Evolutionary conservation across 2,888 invertebrate genomes (phyloP).

Genomic region (Julus scanicus): DNA sequence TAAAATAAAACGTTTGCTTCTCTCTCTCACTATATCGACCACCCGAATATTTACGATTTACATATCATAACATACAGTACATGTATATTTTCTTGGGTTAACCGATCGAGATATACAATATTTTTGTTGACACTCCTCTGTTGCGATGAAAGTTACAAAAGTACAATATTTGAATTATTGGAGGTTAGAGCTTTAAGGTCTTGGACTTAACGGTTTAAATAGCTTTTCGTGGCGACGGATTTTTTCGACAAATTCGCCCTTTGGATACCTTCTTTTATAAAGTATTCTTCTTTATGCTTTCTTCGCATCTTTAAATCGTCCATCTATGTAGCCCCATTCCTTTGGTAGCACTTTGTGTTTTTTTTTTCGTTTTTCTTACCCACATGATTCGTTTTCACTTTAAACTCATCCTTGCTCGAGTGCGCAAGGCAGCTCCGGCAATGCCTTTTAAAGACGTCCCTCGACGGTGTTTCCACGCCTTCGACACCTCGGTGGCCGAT

Average conservation of each 20-base stretch:
- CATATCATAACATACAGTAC: too few relatives aligned
- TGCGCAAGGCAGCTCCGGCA: neutral
- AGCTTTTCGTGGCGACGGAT: neutral
- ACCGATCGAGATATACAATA: too few relatives aligned
- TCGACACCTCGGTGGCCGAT: conserved; percentile 39
- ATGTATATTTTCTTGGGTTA: too few relatives aligned
- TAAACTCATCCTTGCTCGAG: conserved; percentile 50
- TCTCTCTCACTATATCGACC: too few relatives aligned
- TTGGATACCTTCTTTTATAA: neutral
- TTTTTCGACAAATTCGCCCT: neutral
- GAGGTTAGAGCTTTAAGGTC: too few relatives aligned
- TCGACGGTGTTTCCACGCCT: neutral
- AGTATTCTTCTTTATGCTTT: neutral
- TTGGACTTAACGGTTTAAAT: neutral
- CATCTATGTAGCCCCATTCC: neutral
- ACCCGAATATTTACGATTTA: too few relatives aligned
- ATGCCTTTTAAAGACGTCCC: conserved; percentile 43
- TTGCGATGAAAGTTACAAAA: too few relatives aligned
- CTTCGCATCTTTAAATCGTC: conserved; percentile 15
- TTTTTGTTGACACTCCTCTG: too few relatives aligned
- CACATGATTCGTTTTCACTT: conserved; percentile 46
- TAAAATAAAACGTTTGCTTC: too few relatives aligned
- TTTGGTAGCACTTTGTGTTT: neutral
- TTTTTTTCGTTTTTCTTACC: neutral
- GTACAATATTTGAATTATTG: too few relatives aligned